phyloP scores from a whole-genome alignment of 2,888 invertebrate species.

The Trissonchulus sp. region DNA sequence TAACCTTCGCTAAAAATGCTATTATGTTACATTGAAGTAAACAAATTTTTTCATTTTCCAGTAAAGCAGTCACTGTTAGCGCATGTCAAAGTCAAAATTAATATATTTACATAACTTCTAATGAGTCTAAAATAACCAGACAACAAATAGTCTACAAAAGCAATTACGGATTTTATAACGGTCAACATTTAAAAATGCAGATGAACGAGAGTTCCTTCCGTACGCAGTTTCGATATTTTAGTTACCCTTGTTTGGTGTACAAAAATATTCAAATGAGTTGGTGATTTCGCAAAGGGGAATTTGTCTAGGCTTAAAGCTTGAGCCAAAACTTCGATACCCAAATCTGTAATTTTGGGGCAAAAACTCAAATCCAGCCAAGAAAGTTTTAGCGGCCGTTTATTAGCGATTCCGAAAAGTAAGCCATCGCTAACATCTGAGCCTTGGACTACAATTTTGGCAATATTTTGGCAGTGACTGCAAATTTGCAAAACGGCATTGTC shows the following conservation, averaged over 20 bases:
- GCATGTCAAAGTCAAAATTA: no score
- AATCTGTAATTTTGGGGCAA: not conserved
- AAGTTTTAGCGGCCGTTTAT: not conserved
- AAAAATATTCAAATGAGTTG: not conserved
- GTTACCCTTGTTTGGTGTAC: conserved; percentile 9
- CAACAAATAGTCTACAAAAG: no score
- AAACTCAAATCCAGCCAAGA: not conserved
- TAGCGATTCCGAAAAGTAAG: not conserved
- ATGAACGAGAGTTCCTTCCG: not conserved
- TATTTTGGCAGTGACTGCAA: not conserved
- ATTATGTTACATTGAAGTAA: no score
- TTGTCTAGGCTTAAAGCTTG: not conserved
- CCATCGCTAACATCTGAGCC: not conserved
- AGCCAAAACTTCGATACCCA: not conserved
- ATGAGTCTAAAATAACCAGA: no score
- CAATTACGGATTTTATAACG: no score
- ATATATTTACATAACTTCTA: no score
- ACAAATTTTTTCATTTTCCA: no score
- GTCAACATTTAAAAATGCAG: no score
- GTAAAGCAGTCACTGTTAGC: no score
- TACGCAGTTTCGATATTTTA: not conserved
- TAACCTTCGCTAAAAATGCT: no score
- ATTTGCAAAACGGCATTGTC: not conserved
- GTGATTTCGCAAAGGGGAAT: not conserved
- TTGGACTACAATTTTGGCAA: not conserved